Evolutionary conservation across 2,797 vertebrate species (phyloP).

Genomic region (Dromococcyx pavoninus): DNA sequence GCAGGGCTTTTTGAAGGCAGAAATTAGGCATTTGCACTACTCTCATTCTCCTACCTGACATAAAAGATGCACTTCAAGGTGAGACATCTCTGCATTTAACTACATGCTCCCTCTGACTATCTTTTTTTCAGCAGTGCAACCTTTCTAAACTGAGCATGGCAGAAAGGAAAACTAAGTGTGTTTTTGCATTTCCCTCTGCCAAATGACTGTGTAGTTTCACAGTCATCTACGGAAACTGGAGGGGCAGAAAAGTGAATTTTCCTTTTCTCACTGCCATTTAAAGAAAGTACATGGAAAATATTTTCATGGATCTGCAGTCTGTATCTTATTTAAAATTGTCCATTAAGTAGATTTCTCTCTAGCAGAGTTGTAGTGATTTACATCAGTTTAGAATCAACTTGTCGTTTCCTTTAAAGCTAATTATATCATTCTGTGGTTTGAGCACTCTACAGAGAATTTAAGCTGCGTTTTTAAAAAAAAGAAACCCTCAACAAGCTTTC

Average conservation of each 20-base stretch:
- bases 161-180: background rate
- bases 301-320: constrained; percentile 4
- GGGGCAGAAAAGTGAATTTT: background rate
- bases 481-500: background rate
- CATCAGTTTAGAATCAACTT: constrained; percentile 55
- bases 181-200: background rate
- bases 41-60: background rate
- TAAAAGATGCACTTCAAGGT: background rate
- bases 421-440: constrained; percentile 53
- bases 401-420: constrained; percentile 59
- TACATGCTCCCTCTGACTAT: background rate
- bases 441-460: constrained; percentile 6
- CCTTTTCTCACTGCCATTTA: background rate
- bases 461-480: constrained; percentile 21
- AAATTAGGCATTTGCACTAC: background rate
- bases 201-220: background rate
- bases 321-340: constrained; percentile 39
- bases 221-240: background rate
- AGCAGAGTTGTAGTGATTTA: constrained; percentile 46
- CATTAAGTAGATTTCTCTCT: constrained; percentile 46
- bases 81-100: background rate
- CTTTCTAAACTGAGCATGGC: background rate
- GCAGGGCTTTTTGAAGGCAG: background rate
- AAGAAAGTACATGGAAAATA: constrained; percentile 27
- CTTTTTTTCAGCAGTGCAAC: background rate